Conservation (phyloP, 2,888 invertebrate genomes). For the Marronus borbonicus region DNA sequence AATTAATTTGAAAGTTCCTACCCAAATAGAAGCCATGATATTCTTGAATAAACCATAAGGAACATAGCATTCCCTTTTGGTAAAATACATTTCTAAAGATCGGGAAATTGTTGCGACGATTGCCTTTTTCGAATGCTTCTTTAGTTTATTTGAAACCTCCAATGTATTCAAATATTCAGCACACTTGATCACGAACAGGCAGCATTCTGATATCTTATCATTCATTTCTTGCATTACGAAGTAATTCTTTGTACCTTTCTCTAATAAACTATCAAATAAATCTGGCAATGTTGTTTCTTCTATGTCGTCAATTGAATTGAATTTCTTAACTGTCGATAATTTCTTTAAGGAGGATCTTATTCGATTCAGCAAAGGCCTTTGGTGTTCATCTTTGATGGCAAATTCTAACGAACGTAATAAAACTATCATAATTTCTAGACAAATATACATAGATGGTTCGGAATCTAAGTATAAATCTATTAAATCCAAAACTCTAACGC, state of each 20-base stretch:
- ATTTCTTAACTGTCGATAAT: slow-evolving; percentile 76
- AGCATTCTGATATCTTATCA: slow-evolving; percentile 77
- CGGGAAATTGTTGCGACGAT: slow-evolving; percentile 73
- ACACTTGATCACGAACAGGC: slow-evolving; percentile 78
- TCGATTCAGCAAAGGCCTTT: slow-evolving; percentile 78
- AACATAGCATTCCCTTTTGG: slow-evolving; percentile 77
- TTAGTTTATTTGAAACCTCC: slow-evolving; percentile 67
- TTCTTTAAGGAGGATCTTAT: slow-evolving; percentile 77
- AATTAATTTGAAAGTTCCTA: slow-evolving; percentile 74
- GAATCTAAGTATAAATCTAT: slow-evolving; percentile 82
- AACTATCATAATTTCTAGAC: slow-evolving; percentile 80
- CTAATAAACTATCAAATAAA: slow-evolving; percentile 74
- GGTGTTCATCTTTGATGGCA: slow-evolving; percentile 79
- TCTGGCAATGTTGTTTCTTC: slow-evolving; percentile 73
- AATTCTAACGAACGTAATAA: slow-evolving; percentile 80
- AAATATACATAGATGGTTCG: slow-evolving; percentile 78
- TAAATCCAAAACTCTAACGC: slow-evolving; percentile 83
- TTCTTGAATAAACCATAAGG: slow-evolving; percentile 79
- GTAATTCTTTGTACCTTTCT: slow-evolving; percentile 77
- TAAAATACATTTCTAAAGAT: slow-evolving; percentile 75
- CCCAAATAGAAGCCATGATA: slow-evolving; percentile 78
- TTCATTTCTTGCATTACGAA: slow-evolving; percentile 79
- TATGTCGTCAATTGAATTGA: slow-evolving; percentile 74
- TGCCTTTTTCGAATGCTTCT: slow-evolving; percentile 66
- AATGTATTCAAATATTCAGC: slow-evolving; percentile 72